Evolutionary conservation across 2,797 vertebrate species (phyloP).

Genomic region (Myripristis murdjan): DNA sequence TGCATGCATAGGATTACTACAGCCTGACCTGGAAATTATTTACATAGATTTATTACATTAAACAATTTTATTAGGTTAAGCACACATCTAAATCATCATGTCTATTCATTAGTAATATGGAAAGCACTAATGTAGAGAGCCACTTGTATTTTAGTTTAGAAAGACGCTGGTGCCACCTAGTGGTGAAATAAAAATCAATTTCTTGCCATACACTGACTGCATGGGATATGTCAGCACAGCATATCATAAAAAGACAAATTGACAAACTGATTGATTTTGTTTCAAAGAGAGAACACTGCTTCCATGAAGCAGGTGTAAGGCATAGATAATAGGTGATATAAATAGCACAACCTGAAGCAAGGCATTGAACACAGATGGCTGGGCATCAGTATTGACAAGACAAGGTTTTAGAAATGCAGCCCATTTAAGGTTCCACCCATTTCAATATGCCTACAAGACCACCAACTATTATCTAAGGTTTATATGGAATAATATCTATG

Average conservation of each 20-base stretch:
- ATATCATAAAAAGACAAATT: conserved; percentile 35
- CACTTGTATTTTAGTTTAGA: not conserved
- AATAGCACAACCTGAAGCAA: conserved; percentile 66
- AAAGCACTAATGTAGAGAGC: too few species aligned
- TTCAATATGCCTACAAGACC: conserved; percentile 74
- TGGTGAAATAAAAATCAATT: conserved; percentile 11
- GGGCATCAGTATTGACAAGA: conserved; percentile 64
- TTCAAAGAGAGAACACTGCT: conserved; percentile 14
- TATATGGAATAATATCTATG: conserved; percentile 24
- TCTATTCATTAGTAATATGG: too few species aligned
- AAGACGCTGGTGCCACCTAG: conserved; percentile 57
- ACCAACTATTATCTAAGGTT: conserved; percentile 53
- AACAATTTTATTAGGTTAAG: too few species aligned
- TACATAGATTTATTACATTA: too few species aligned
- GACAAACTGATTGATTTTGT: conserved; percentile 67
- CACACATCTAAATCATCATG: too few species aligned
- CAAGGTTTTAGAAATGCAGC: too few species aligned
- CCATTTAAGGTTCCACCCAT: too few species aligned
- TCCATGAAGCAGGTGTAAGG: conserved; percentile 45
- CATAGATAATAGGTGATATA: conserved; percentile 65
- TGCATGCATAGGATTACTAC: too few species aligned
- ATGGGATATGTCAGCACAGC: conserved; percentile 34
- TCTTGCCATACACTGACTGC: conserved; percentile 4
- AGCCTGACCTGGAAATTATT: too few species aligned
- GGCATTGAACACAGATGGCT: conserved; percentile 77